These are phyloP conservation scores for Lasioglossum villosulum DNA, from an alignment of 2,888 invertebrate genomes.

Conservation along the genomic window DNA sequence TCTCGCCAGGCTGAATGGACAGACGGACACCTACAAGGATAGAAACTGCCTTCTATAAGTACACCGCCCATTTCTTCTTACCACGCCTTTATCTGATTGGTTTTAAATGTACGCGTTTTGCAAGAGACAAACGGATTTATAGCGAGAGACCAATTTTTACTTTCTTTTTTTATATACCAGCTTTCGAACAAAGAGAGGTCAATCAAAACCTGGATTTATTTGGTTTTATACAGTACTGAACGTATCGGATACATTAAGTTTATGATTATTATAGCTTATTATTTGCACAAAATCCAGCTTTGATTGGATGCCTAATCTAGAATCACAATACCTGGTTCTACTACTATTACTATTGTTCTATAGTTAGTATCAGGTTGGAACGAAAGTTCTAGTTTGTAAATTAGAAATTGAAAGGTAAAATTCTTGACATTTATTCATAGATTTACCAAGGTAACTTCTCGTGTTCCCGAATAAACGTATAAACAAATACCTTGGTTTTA, in stretches of 20 bases:
- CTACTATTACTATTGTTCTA: constrained; percentile 13
- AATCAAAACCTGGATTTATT: constrained; percentile 36
- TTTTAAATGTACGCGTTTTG: constrained; percentile 68
- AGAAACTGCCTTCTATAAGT: constrained; percentile 89
- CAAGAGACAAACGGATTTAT: constrained; percentile 72
- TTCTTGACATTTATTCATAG: too few species aligned
- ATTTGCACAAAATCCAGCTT: constrained; percentile 30
- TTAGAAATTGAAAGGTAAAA: too few species aligned
- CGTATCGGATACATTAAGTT: background rate
- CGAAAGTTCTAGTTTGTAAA: too few species aligned
- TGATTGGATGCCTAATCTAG: constrained; percentile 28
- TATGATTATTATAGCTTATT: background rate
- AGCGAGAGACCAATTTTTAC: constrained; percentile 69
- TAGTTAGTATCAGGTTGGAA: background rate
- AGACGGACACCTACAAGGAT: constrained; percentile 89
- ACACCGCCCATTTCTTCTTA: constrained; percentile 72
- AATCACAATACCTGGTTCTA: constrained; percentile 19
- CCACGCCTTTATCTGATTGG: constrained; percentile 77
- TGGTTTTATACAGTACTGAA: background rate
- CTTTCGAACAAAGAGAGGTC: constrained; percentile 32
- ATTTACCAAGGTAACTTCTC: too few species aligned
- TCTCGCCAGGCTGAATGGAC: constrained; percentile 86
- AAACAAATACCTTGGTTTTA: too few species aligned
- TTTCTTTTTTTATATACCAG: background rate
- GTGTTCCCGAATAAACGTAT: too few species aligned